These are phyloP conservation scores for Lobophora halterata DNA, from an alignment of 2,888 invertebrate genomes.

Conservation along the genomic window DNA sequence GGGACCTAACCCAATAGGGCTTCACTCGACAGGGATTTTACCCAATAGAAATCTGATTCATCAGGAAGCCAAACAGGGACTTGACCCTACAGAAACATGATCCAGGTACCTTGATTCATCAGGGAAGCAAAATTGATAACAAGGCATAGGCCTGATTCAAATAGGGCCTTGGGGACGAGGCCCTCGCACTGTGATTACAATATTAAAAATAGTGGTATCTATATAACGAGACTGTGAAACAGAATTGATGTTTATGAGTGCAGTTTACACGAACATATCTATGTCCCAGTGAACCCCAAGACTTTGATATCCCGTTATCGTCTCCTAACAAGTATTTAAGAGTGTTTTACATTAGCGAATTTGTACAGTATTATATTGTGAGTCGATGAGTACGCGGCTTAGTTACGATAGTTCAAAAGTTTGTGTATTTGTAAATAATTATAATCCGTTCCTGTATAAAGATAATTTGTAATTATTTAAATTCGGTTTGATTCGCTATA, in stretches of 20 bases:
- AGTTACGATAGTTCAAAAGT: constrained; percentile 67
- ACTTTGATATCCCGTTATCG: constrained; percentile 68
- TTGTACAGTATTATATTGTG: constrained; percentile 79
- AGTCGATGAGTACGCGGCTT: constrained; percentile 68
- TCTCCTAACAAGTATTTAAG: constrained; percentile 71
- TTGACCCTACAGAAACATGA: constrained; percentile 34
- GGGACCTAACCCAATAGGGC: no score
- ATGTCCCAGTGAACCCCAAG: constrained; percentile 55
- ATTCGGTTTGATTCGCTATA: constrained; percentile 46
- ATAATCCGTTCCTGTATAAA: constrained; percentile 74
- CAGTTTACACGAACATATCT: constrained; percentile 62
- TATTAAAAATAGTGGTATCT: constrained; percentile 22
- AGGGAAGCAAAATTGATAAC: no score
- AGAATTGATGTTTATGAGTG: constrained; percentile 73
- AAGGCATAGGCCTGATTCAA: no score
- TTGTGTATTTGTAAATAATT: constrained; percentile 78
- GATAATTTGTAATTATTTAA: constrained; percentile 45
- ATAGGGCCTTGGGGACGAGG: no score
- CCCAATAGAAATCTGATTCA: no score
- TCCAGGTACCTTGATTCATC: no score
- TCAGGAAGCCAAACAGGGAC: no score
- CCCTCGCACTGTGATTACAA: constrained; percentile 67
- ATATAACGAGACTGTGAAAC: constrained; percentile 69
- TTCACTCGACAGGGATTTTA: no score
- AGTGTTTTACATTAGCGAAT: constrained; percentile 77